Percentiles rank a stretch among this genome's conserved stretches.
These are phyloP conservation scores for Corythaeola cristata DNA, from an alignment of 2,113 vertebrate species.

Conservation along the genomic window DNA sequence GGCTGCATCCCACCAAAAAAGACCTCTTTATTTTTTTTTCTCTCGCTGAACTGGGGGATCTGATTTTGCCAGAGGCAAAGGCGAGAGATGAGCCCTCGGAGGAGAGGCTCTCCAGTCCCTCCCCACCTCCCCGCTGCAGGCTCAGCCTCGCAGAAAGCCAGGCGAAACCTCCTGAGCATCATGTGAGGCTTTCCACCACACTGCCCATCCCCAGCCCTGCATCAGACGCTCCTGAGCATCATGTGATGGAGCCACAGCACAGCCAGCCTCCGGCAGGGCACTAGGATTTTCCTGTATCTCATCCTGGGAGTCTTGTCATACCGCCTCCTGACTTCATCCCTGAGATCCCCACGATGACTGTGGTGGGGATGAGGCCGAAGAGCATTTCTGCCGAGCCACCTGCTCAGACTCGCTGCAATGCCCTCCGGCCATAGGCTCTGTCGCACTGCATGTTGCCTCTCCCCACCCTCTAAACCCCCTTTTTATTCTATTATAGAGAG, in stretches of 20 bases:
- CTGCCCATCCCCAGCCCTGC: background rate
- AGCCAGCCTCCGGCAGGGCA: background rate
- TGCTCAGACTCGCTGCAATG: background rate
- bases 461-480: background rate
- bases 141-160: background rate
- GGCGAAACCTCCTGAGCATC: slow-evolving; percentile 40
- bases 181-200: slow-evolving; percentile 42
- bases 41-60: background rate
- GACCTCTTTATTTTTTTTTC: background rate
- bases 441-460: background rate
- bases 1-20: background rate
- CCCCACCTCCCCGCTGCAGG: background rate
- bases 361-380: background rate
- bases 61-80: background rate
- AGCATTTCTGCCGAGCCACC: background rate
- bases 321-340: background rate
- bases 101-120: background rate
- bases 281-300: slow-evolving; percentile 13
- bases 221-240: slow-evolving; percentile 25
- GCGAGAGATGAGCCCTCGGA: background rate
- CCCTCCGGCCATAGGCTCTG: background rate
- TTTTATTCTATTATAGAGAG: slow-evolving; percentile 12
- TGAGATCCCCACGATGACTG: background rate
- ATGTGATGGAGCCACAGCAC: slow-evolving; percentile 33
- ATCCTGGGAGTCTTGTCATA: background rate